Base-by-base conservation (phyloP, 2,113 vertebrate species). In the Pelobates fuscus region DNA sequence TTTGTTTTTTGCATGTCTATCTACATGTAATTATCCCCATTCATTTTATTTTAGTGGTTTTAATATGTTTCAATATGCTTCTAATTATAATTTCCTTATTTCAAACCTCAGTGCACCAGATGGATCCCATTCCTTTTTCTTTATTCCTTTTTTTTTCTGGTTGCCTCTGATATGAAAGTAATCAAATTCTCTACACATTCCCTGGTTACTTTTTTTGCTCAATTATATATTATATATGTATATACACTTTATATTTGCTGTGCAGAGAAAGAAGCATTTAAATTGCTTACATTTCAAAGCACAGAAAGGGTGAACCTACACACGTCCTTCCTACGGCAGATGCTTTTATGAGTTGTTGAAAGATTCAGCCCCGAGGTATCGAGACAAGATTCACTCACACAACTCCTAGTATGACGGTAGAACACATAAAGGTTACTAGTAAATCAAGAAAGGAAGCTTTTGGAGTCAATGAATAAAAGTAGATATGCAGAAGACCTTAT, bases 101-200 rank as follows among this genome's bases (percentile, higher is more conserved):
- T n/a, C n/a, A n/a, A n/a, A n/a, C n/a, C n/a, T n/a, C n/a, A n/a
- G n/a, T n/a, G n/a, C n/a, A n/a, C n/a, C n/a, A n/a, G n/a, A n/a
- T n/a, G n/a, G n/a, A n/a, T n/a, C n/a, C n/a, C n/a, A n/a, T n/a
- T n/a, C n/a, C n/a, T n/a, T n/a, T n/a, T n/a, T n/a, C n/a, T n/a
- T n/a, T n/a, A n/a, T n/a, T n/a, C n/a, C n/a, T n/a, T n/a, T n/a
- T 32, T 4, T 32, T 10, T 10, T 32, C 30, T 32, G 30, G 30
- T 5, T 5, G 30, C 30, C 30, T 32, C 44, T 54, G 58, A 52
- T 62, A 52, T 46, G 27, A 72, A 72, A 72, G 71, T 26, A 73
- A 73, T 73, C 49, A 73, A 15, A 29, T 15, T 64, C 46, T 43
- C 46, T 63, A 52, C 49, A 73, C 8, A 29, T 15, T 64, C 46